Conservation (phyloP, 2,888 invertebrate genomes). For the Heliconius erato region DNA sequence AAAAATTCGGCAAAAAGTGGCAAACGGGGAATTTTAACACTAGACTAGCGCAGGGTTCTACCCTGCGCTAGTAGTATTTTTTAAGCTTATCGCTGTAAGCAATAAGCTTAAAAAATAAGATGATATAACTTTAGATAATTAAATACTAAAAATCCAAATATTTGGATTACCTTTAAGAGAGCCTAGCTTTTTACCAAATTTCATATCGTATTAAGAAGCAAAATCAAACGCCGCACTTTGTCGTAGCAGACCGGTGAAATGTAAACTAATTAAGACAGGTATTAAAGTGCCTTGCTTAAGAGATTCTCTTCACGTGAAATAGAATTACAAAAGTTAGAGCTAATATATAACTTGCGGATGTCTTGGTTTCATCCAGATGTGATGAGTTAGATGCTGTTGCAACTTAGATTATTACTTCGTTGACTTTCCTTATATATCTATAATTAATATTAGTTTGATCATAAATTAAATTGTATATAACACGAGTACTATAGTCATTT, state of each 20-base stretch:
- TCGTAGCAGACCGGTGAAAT: background rate
- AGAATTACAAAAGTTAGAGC: constrained; percentile 9
- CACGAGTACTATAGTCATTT: too few species aligned
- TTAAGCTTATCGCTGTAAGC: too few species aligned
- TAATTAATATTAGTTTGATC: background rate
- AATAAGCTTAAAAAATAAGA: too few species aligned
- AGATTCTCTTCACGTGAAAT: background rate
- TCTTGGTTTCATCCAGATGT: too few species aligned
- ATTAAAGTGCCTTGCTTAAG: background rate
- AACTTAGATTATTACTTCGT: background rate
- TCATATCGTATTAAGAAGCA: background rate
- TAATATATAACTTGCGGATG: constrained; percentile 23
- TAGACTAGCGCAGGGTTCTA: too few species aligned
- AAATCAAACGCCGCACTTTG: background rate
- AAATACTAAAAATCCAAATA: too few species aligned
- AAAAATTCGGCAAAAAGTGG: too few species aligned
- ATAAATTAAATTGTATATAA: background rate
- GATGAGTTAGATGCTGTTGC: background rate
- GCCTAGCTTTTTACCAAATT: background rate
- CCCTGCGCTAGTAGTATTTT: too few species aligned
- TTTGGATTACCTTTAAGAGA: too few species aligned
- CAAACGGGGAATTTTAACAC: too few species aligned
- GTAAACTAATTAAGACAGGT: background rate
- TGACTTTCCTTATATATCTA: background rate
- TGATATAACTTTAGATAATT: too few species aligned